Percentiles rank a stretch among this genome's conserved stretches.
These are phyloP conservation scores for Lemur catta DNA, from an alignment of 2,797 vertebrate species.

Conservation along the genomic window DNA sequence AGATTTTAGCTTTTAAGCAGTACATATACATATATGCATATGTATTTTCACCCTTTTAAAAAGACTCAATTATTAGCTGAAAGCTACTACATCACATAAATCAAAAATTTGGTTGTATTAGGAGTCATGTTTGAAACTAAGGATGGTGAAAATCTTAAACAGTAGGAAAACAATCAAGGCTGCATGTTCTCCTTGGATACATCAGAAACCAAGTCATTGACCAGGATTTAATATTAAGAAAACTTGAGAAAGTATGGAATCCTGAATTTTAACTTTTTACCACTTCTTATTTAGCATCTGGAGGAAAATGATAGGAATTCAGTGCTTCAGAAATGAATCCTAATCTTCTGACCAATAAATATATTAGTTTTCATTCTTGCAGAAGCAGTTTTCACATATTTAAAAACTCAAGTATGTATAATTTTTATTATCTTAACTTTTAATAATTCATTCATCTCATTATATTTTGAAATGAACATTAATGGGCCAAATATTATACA, in stretches of 20 bases:
- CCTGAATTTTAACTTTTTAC: neutral
- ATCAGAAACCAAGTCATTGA: neutral
- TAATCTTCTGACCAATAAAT: neutral
- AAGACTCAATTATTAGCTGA: neutral
- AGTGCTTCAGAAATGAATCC: neutral
- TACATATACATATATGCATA: neutral
- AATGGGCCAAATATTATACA: neutral
- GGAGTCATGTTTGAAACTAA: neutral
- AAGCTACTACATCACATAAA: neutral
- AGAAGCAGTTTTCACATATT: neutral
- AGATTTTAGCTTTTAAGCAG: neutral
- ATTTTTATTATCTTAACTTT: neutral
- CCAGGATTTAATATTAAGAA: conserved; percentile 8
- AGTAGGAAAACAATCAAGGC: neutral
- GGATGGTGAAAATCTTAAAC: neutral
- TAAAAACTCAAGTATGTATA: neutral
- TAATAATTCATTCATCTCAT: neutral
- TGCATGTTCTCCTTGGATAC: neutral
- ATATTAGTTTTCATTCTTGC: neutral
- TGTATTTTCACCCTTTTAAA: neutral
- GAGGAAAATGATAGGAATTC: neutral
- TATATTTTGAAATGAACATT: conserved; percentile 12
- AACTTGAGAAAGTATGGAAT: neutral
- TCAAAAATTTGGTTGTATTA: neutral
- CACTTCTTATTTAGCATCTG: neutral